Conservation (phyloP, 2,797 vertebrate species). For the Mus spretus region DNA sequence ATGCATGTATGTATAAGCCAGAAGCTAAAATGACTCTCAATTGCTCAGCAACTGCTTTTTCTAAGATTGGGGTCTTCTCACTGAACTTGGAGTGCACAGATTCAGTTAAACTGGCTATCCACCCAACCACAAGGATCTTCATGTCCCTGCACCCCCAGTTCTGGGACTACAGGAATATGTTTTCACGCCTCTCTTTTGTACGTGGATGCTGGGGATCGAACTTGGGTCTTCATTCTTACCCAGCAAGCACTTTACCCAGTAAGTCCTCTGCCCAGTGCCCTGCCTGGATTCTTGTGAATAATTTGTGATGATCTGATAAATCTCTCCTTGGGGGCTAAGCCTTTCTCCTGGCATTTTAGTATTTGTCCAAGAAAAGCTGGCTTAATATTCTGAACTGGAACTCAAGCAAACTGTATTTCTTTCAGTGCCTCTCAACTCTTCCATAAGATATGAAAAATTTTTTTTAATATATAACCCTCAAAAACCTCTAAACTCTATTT, state of each 20-base stretch:
- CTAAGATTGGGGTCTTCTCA: neutral
- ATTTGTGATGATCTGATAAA: neutral
- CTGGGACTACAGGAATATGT: neutral
- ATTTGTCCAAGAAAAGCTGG: conserved; percentile 40
- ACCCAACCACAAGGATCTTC: neutral
- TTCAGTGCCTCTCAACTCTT: neutral
- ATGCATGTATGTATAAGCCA: neutral
- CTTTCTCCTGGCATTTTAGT: neutral
- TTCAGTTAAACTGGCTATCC: neutral
- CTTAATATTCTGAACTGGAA: neutral
- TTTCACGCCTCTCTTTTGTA: neutral
- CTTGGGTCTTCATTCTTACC: neutral
- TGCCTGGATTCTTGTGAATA: neutral
- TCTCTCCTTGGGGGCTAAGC: neutral
- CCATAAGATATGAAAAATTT: neutral
- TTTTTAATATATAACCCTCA: conserved; percentile 6
- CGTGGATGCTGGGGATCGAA: neutral
- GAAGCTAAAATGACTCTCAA: neutral
- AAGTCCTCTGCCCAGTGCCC: neutral
- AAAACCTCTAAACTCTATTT: neutral
- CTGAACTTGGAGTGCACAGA: neutral
- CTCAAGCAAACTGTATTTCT: neutral
- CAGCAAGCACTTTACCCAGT: neutral
- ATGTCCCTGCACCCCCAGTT: too few relatives aligned
- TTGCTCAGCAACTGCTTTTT: neutral